Conservation (phyloP, 2,797 vertebrate genomes). For the Etheostoma perlongum region DNA sequence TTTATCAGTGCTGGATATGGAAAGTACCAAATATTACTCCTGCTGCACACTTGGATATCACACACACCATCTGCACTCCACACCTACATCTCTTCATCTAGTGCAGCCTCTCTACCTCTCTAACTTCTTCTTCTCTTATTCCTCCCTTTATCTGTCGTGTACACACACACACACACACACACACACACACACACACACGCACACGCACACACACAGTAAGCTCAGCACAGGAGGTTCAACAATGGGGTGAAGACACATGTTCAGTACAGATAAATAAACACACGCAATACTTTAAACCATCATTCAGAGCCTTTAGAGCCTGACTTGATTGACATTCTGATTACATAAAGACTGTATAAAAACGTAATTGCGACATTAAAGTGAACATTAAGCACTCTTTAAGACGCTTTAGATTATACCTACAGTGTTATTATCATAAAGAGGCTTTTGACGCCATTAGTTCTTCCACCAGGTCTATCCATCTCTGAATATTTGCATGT, state of each 20-base stretch:
- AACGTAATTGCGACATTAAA: slow-evolving; percentile 66
- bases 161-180: slow-evolving; percentile 1
- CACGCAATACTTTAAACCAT: slow-evolving; percentile 16
- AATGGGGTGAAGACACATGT: slow-evolving; percentile 31
- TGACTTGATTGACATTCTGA: slow-evolving; percentile 66
- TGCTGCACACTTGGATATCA: slow-evolving; percentile 66
- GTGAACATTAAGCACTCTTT: slow-evolving; percentile 52
- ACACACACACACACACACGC: slow-evolving; percentile 10
- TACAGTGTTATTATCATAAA: slow-evolving; percentile 54
- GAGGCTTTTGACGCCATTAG: slow-evolving; percentile 52
- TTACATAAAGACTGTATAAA: slow-evolving; percentile 58
- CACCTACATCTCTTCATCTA: slow-evolving; percentile 34
- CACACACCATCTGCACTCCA: slow-evolving; percentile 29
- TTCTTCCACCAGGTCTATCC: slow-evolving; percentile 9
- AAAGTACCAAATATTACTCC: slow-evolving; percentile 80
- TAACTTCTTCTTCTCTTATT: slow-evolving; percentile 1
- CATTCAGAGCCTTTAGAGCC: slow-evolving; percentile 50
- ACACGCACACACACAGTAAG: slow-evolving; percentile 13
- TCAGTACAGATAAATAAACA: slow-evolving; percentile 42
- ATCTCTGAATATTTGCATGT: slow-evolving; percentile 36
- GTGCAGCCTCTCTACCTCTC: neutral
- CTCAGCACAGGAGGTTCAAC: slow-evolving; percentile 20
- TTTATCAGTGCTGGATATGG: slow-evolving; percentile 69
- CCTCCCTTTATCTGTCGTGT: neutral
- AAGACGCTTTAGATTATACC: slow-evolving; percentile 57